Evolutionary conservation across 2,113 vertebrate species (phyloP).

Genomic region (Microcebus ravelobensis): DNA sequence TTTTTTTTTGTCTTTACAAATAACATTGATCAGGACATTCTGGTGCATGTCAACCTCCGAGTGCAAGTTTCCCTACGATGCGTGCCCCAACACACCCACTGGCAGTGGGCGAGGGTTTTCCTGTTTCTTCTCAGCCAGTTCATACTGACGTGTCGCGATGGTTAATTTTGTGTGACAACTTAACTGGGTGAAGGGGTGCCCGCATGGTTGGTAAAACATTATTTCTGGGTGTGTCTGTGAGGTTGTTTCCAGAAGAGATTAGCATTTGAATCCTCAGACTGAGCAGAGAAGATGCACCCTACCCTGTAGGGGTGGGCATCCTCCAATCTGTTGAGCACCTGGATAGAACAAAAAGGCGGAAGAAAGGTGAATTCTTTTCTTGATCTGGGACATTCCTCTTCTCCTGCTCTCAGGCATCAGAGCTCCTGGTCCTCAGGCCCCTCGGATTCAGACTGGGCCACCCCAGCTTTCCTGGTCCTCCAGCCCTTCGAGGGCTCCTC

Average conservation of each 20-base stretch:
- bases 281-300: background rate
- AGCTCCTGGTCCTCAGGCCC: background rate
- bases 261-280: background rate
- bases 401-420: background rate
- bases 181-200: background rate
- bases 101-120: accelerated
- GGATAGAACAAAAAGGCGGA: background rate
- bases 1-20: background rate
- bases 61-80: background rate
- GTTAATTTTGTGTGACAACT: background rate
- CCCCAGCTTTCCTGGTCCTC: background rate
- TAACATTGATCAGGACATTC: background rate
- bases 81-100: background rate
- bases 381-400: background rate
- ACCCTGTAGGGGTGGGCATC: no score
- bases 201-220: accelerated
- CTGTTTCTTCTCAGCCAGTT: background rate
- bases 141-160: accelerated
- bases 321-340: no score
- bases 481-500: no score
- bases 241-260: no score
- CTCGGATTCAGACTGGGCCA: background rate
- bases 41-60: background rate
- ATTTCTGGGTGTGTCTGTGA: background rate
- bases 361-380: background rate